Evolutionary conservation across 2,888 invertebrate genomes (phyloP).

Genomic region (Chydorus sphaericus): DNA sequence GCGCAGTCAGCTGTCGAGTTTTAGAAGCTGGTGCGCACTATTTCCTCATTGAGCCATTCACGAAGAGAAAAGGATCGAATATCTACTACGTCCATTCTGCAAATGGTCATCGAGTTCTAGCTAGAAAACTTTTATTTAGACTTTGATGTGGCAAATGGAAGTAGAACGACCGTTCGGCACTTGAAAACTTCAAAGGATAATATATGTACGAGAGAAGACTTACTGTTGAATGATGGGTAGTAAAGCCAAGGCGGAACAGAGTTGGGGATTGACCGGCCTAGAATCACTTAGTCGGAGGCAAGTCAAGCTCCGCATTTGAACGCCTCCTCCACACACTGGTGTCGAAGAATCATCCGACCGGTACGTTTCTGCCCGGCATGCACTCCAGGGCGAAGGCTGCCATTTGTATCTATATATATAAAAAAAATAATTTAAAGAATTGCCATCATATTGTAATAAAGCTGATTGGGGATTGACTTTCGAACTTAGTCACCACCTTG

Average conservation of each 20-base stretch:
- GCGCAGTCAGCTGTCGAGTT: too few relatives aligned
- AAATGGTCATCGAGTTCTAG: too few relatives aligned
- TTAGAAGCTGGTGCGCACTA: too few relatives aligned
- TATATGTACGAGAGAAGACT: conserved; percentile 18
- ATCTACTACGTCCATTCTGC: too few relatives aligned
- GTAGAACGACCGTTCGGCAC: background rate
- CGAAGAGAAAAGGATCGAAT: too few relatives aligned
- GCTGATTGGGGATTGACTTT: too few relatives aligned
- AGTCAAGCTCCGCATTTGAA: conserved; percentile 40
- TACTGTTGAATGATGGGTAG: conserved; percentile 41
- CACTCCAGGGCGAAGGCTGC: conserved; percentile 39
- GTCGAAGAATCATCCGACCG: conserved; percentile 7
- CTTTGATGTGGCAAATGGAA: too few relatives aligned
- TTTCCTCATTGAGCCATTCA: too few relatives aligned
- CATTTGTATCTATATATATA: conserved; percentile 28
- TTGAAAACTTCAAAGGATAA: background rate
- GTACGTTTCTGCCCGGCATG: conserved; percentile 19
- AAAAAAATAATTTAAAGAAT: too few relatives aligned
- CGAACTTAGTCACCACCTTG: too few relatives aligned
- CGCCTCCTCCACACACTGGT: conserved; percentile 39
- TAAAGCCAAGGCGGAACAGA: conserved; percentile 37
- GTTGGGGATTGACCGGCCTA: conserved; percentile 32
- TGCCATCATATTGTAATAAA: too few relatives aligned
- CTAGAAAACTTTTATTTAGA: too few relatives aligned
- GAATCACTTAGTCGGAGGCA: conserved; percentile 26